Conservation (phyloP, 2,888 invertebrate genomes). For the Lamproptera curius region DNA sequence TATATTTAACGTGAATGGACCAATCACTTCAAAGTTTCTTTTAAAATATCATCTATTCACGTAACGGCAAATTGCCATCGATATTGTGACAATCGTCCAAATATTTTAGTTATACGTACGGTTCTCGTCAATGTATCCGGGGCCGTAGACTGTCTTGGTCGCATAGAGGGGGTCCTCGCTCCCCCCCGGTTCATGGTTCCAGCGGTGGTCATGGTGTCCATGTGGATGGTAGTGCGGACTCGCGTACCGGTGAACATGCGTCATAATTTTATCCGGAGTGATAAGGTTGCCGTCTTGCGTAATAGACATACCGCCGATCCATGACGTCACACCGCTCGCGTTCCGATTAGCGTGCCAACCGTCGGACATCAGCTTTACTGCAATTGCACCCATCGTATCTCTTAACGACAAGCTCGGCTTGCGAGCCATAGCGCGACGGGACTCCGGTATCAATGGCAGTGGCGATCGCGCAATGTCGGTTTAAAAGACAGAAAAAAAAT, state of each 20-base stretch:
- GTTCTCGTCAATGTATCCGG: constrained; percentile 75
- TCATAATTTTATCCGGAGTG: constrained; percentile 72
- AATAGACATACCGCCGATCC: constrained; percentile 77
- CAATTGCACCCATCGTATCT: constrained; percentile 73
- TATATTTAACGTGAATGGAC: constrained; percentile 5
- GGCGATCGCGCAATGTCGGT: constrained; percentile 63
- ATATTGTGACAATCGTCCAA: constrained; percentile 40
- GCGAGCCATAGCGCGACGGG: constrained; percentile 64
- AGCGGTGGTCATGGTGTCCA: constrained; percentile 70
- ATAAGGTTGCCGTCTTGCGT: constrained; percentile 74
- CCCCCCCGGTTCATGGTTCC: constrained; percentile 74
- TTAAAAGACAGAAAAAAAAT: constrained; percentile 42
- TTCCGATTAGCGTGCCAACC: constrained; percentile 67
- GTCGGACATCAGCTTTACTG: constrained; percentile 77
- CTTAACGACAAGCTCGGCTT: constrained; percentile 65
- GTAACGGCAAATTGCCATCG: constrained; percentile 20
- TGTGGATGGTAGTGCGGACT: constrained; percentile 75
- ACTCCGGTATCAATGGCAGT: constrained; percentile 53
- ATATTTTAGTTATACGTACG: constrained; percentile 66
- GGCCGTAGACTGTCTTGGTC: constrained; percentile 77
- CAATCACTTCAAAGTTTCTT: constrained; percentile 5
- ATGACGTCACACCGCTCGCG: constrained; percentile 62
- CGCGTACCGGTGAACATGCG: constrained; percentile 70
- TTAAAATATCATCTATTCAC: constrained; percentile 8
- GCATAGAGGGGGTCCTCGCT: constrained; percentile 71